Conservation (phyloP, 2,888 invertebrate species). For the Platycheirus albimanus region DNA sequence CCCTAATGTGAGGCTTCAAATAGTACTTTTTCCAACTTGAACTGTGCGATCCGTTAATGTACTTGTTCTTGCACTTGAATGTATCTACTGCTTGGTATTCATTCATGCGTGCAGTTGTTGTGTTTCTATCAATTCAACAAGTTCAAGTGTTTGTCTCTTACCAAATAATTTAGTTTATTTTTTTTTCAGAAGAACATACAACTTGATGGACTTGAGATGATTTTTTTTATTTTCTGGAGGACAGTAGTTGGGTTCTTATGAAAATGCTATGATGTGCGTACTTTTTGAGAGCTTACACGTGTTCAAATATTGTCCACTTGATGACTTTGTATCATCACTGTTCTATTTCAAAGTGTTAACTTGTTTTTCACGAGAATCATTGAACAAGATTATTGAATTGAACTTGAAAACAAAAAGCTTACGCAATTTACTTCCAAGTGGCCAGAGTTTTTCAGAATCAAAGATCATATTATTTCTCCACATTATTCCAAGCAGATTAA, state of each 20-base stretch:
- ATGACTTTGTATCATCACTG: background rate
- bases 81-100: conserved; percentile 40
- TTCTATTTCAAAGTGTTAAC: background rate
- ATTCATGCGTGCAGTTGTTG: conserved; percentile 42
- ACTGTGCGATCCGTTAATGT: conserved; percentile 56
- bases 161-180: background rate
- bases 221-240: conserved; percentile 3
- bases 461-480: too few relatives aligned
- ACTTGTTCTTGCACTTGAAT: conserved; percentile 42
- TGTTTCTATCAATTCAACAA: conserved; percentile 48
- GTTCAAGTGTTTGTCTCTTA: conserved; percentile 72
- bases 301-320: conserved; percentile 61
- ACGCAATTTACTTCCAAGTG: too few relatives aligned
- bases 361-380: background rate
- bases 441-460: background rate
- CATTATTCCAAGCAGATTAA: too few relatives aligned
- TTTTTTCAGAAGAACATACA: conserved; percentile 48
- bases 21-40: conserved; percentile 48
- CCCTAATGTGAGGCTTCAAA: conserved; percentile 51
- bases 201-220: conserved; percentile 47
- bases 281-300: conserved; percentile 65
- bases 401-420: too few relatives aligned
- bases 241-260: conserved; percentile 14
- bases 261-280: conserved; percentile 50
- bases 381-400: background rate